Percentiles rank a stretch among this genome's conserved stretches.
phyloP scores from a whole-genome alignment of 1,140 invertebrate genomes.

The Drosophila setifemur region DNA sequence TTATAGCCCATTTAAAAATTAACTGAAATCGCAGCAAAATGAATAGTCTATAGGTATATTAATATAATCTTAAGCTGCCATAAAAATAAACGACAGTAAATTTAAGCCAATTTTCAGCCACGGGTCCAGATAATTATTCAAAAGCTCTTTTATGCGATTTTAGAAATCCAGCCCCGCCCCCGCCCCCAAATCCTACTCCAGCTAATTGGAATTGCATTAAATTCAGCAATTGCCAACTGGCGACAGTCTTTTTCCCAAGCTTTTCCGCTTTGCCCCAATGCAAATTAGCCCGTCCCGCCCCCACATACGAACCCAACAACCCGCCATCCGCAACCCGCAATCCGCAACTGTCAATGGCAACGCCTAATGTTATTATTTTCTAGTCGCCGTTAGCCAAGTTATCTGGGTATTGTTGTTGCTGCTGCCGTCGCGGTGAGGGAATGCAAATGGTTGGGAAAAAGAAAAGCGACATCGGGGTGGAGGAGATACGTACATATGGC shows the following conservation, averaged over 20 bases:
- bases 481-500: too few relatives aligned
- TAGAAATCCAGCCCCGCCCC: background rate
- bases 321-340: background rate
- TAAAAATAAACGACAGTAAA: too few relatives aligned
- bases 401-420: slow-evolving; percentile 29
- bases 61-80: too few relatives aligned
- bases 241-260: slow-evolving; percentile 47
- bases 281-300: slow-evolving; percentile 29
- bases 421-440: slow-evolving; percentile 16
- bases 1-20: too few relatives aligned
- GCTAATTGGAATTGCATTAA: slow-evolving; percentile 9
- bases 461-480: slow-evolving; percentile 4
- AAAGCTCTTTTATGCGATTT: background rate
- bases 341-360: slow-evolving; percentile 55
- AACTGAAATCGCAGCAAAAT: too few relatives aligned
- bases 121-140: background rate
- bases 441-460: slow-evolving; percentile 35
- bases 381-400: slow-evolving; percentile 39
- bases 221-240: slow-evolving; percentile 25
- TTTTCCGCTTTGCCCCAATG: slow-evolving; percentile 54
- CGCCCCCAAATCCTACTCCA: background rate
- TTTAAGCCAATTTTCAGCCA: background rate
- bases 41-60: too few relatives aligned
- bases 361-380: slow-evolving; percentile 62
- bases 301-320: too few relatives aligned